These are phyloP conservation scores for Benitochromis conjunctus DNA, from an alignment of 2,113 vertebrate genomes.

Conservation along the genomic window DNA sequence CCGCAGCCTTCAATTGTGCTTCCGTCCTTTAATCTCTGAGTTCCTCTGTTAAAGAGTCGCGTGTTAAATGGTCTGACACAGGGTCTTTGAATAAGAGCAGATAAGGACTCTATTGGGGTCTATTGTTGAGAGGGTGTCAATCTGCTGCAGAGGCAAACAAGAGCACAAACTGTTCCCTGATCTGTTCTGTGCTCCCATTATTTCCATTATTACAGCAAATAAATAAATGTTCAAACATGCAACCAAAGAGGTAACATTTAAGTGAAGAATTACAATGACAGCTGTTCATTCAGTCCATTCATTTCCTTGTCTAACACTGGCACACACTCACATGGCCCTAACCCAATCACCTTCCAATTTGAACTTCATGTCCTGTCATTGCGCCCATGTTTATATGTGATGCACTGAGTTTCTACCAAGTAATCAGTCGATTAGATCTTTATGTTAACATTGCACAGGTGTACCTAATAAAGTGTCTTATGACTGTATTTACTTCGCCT, in stretches of 20 bases:
- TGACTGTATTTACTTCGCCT: background rate
- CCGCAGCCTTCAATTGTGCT: conserved; percentile 37
- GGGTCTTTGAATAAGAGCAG: conserved; percentile 24
- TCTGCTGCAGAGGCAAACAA: background rate
- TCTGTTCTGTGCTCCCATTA: background rate
- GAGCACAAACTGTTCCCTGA: background rate
- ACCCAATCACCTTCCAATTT: no score
- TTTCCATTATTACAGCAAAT: background rate
- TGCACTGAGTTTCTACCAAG: no score
- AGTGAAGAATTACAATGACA: background rate
- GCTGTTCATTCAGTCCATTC: background rate
- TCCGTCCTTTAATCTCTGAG: conserved; percentile 32
- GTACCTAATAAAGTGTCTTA: background rate
- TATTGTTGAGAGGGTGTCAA: conserved; percentile 11
- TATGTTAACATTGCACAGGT: background rate
- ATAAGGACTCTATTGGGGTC: conserved; percentile 38
- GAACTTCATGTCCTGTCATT: no score
- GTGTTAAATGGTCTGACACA: conserved; percentile 17
- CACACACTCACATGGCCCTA: no score
- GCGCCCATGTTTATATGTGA: no score
- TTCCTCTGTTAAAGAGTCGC: conserved; percentile 30
- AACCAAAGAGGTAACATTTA: background rate
- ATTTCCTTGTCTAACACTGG: no score
- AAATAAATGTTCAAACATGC: background rate
- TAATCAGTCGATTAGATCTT: background rate